Conservation (phyloP, 2,113 vertebrate species). For the Petrocephalus zakoni region DNA sequence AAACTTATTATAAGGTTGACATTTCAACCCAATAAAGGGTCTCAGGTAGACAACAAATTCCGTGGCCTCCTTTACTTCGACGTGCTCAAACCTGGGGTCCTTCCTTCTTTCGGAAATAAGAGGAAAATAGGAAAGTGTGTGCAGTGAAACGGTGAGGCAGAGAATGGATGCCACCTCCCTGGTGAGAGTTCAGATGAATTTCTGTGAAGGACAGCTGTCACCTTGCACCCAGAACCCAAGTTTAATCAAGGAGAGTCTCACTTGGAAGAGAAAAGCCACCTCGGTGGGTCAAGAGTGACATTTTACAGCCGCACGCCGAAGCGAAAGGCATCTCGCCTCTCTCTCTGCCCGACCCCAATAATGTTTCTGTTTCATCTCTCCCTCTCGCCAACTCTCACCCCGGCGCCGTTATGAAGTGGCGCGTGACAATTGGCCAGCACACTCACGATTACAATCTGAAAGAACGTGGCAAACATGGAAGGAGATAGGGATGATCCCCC, state of each 20-base stretch:
- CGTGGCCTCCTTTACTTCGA: background rate
- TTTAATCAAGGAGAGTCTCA: constrained; percentile 15
- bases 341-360: background rate
- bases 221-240: constrained; percentile 5
- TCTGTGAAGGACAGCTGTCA: constrained; percentile 12
- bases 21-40: background rate
- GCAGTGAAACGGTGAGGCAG: background rate
- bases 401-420: background rate
- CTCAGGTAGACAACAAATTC: background rate
- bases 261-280: background rate
- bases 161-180: background rate
- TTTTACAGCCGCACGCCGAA: background rate
- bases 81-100: background rate
- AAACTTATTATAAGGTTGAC: background rate
- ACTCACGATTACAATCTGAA: background rate
- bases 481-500: background rate
- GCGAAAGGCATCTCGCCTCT: background rate
- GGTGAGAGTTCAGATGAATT: background rate
- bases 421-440: background rate
- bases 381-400: background rate
- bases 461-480: background rate
- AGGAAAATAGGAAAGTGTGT: background rate
- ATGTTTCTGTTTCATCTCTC: background rate
- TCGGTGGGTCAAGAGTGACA: constrained; percentile 9
- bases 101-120: background rate